Evolutionary conservation across 2,113 vertebrate species (phyloP).

Genomic region (Dasypus novemcinctus): DNA sequence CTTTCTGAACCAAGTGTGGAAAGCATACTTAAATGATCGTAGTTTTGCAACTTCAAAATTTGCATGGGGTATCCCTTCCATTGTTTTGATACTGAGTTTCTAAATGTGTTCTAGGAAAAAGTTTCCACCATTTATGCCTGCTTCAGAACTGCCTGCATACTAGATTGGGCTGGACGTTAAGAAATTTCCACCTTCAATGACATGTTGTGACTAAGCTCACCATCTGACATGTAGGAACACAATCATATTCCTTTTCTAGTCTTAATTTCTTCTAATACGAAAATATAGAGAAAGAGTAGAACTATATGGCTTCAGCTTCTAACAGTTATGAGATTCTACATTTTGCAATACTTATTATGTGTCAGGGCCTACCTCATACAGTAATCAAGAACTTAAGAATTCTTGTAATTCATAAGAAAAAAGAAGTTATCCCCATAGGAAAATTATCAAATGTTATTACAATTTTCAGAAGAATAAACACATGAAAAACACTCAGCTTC

Average conservation of each 20-base stretch:
- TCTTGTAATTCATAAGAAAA: background rate
- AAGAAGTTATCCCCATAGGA: background rate
- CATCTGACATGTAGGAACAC: background rate
- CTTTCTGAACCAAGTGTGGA: background rate
- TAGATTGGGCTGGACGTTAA: background rate
- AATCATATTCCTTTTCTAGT: background rate
- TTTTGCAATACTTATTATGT: background rate
- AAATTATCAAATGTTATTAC: background rate
- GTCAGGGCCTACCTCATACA: background rate
- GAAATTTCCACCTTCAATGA: background rate
- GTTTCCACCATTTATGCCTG: background rate
- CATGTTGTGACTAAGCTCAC: background rate
- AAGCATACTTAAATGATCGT: background rate
- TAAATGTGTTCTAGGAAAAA: background rate
- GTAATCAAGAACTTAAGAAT: background rate
- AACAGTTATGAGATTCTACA: background rate
- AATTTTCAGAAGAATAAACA: background rate
- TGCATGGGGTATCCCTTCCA: background rate
- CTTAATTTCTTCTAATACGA: background rate
- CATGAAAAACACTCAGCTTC: background rate
- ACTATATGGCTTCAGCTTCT: background rate
- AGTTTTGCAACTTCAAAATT: constrained; percentile 7
- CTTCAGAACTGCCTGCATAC: background rate
- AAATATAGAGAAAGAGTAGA: background rate
- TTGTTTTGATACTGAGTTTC: background rate